Evolutionary conservation across 2,888 invertebrate genomes (phyloP).

Genomic region (Globia sparganii): DNA sequence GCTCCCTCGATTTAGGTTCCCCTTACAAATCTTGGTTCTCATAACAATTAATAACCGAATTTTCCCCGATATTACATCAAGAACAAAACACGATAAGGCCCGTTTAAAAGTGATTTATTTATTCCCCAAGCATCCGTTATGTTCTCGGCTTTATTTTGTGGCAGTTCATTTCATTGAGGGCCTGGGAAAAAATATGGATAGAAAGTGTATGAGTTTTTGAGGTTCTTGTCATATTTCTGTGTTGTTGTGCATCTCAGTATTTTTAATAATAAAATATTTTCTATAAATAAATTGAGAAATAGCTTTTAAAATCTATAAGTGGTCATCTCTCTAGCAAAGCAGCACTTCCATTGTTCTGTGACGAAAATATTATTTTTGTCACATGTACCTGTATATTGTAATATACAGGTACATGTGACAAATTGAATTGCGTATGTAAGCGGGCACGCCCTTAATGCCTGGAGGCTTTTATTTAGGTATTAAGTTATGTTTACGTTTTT

Average conservation of each 20-base stretch:
- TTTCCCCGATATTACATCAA: conserved; percentile 54
- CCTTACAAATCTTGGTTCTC: conserved; percentile 19
- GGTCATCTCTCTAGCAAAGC: neutral
- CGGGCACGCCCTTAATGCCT: neutral
- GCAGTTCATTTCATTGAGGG: conserved; percentile 17
- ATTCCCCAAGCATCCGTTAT: conserved; percentile 58
- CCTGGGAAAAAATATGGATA: conserved; percentile 11
- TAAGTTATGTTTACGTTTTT: neutral
- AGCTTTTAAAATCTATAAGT: too few species aligned
- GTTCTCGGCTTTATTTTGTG: conserved; percentile 37
- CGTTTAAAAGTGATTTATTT: conserved; percentile 69
- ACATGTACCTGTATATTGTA: too few species aligned
- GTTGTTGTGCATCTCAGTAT: too few species aligned
- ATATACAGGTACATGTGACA: neutral
- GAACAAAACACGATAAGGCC: conserved; percentile 37
- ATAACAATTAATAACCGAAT: conserved; percentile 45
- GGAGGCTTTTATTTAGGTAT: neutral
- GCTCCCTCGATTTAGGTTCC: neutral
- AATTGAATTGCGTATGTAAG: neutral
- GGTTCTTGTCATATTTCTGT: neutral
- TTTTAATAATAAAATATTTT: too few species aligned
- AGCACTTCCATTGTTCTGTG: neutral
- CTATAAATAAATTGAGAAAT: too few species aligned
- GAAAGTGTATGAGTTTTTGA: neutral
- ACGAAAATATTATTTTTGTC: neutral